A percentile compares a stretch with the other conserved stretches of the same genome.
phyloP scores from a whole-genome alignment of 30 jellyfish, hydroid and myxozoan genomes.

The Turritopsis dohrnii region DNA sequence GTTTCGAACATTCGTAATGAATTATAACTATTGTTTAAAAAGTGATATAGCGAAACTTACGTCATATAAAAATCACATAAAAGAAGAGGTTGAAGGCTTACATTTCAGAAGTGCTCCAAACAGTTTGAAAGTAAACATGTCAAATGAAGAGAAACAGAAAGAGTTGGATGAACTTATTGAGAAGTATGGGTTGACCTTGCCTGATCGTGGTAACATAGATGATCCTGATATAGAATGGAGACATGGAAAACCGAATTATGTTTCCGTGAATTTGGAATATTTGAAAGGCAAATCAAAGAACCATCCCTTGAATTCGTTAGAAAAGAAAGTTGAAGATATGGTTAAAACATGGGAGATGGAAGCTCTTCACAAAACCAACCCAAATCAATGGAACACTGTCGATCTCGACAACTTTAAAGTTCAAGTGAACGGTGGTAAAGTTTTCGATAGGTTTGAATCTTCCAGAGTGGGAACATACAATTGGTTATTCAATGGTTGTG shows the following conservation, averaged over 20 bases:
- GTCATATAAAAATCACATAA: neutral
- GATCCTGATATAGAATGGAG: constrained; percentile 43
- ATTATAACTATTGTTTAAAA: too few relatives aligned
- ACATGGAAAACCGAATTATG: constrained; percentile 45
- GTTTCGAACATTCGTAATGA: too few relatives aligned
- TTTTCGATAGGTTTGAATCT: constrained; percentile 18
- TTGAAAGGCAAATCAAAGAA: constrained; percentile 43
- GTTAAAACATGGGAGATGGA: constrained; percentile 62
- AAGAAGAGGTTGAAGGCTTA: neutral
- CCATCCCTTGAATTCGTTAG: constrained; percentile 41
- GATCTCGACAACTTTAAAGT: constrained; percentile 31
- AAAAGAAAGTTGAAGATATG: constrained; percentile 38
- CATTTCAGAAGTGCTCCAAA: too few relatives aligned
- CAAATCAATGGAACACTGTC: constrained; percentile 46
- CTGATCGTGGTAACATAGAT: constrained; percentile 41
- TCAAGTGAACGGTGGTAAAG: constrained; percentile 33
- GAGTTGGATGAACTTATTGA: neutral
- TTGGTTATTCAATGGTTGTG: constrained; percentile 35
- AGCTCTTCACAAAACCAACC: constrained; percentile 37
- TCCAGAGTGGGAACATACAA: constrained; percentile 43
- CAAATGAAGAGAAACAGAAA: neutral
- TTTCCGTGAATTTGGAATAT: constrained; percentile 34
- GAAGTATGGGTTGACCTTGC: constrained; percentile 34
- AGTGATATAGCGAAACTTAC: too few relatives aligned
- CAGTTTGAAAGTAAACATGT: neutral